Base-by-base conservation (phyloP, 1,140 invertebrate genomes). In the Leptinotarsa undecemlineata region DNA sequence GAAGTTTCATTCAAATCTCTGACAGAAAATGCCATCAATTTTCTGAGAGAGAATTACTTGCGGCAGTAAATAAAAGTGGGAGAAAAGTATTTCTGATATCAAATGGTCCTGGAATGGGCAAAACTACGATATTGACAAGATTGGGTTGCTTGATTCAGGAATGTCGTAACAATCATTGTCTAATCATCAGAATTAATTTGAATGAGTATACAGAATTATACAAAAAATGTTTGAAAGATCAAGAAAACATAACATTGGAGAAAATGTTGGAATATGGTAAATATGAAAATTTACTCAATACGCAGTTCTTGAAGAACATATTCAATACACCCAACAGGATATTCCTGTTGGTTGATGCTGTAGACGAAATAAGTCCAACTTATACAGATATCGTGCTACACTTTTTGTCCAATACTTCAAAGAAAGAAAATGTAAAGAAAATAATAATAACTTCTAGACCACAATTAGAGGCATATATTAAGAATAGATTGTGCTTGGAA, bases 81-180 rank as follows among this genome's bases (percentile, higher is more conserved):
- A 20, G 3, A 17, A 64, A 64, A 23, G 15, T 64, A 15, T n/a
- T 64, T 20, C 4, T 64, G 15, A 64, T 64, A 5, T 17, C 62
- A 26, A 20, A 64, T 64, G 20, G 62, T n/a, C 15, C 62, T n/a
- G 62, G 62, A 21, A 64, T 64, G 62, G 62, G 62, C 14, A 64
- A 64, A 64, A 64, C 62, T 4, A 26, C 23, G 15, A 20, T 64
- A 64, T 20, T 64, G 13, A 64, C 62, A 11, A 64, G 23, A 20
- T 20, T 64, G 19, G 23, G 62, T 17, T 21, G 4, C 23, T 23
- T 64, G 62, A 64, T 64, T 14, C 15, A 64, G 20, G 20, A 64
- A 26, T 14, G 3, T n/a, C 20, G 13, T 64, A 15, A 15, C 62
- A 15, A 64, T 14, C 23, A 21, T 11, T 33, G 6, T 33, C 20